Conservation (phyloP, 2,888 invertebrate species). For the Caenorhabditis parvicauda region DNA sequence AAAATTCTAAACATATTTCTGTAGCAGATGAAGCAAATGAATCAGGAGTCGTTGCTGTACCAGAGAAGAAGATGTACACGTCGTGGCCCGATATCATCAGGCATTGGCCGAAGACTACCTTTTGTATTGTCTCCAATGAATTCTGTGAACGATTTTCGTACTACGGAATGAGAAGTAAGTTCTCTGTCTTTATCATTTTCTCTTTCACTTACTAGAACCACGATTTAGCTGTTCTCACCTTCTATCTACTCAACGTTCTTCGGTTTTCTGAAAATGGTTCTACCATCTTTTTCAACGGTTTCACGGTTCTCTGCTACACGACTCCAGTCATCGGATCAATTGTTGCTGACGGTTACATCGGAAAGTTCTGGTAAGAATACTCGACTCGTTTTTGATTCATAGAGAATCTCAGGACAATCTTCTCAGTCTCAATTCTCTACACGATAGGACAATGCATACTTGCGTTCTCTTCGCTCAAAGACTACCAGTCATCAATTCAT, state of each 20-base stretch:
- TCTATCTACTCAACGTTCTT: slow-evolving; percentile 82
- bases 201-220: not conserved
- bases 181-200: slow-evolving; percentile 1
- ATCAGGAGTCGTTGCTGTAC: slow-evolving; percentile 21
- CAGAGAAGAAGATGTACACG: slow-evolving; percentile 38
- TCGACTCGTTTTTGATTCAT: no score
- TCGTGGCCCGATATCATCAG: slow-evolving; percentile 46
- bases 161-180: slow-evolving; percentile 89
- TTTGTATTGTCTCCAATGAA: slow-evolving; percentile 84
- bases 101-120: slow-evolving; percentile 59
- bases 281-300: slow-evolving; percentile 85
- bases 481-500: slow-evolving; percentile 44
- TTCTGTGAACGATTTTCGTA: slow-evolving; percentile 95
- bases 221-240: slow-evolving; percentile 84
- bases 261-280: slow-evolving; percentile 75
- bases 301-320: slow-evolving; percentile 85
- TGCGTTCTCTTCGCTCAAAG: slow-evolving; percentile 68
- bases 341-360: slow-evolving; percentile 86
- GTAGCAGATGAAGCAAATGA: slow-evolving; percentile 18
- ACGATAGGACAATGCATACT: slow-evolving; percentile 78
- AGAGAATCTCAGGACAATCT: slow-evolving; percentile 77
- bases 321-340: slow-evolving; percentile 87
- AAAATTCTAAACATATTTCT: no score
- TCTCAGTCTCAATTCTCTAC: slow-evolving; percentile 86
- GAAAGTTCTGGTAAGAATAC: slow-evolving; percentile 76